phyloP scores from a whole-genome alignment of 2,888 invertebrate genomes.

The Hedya salicella region DNA sequence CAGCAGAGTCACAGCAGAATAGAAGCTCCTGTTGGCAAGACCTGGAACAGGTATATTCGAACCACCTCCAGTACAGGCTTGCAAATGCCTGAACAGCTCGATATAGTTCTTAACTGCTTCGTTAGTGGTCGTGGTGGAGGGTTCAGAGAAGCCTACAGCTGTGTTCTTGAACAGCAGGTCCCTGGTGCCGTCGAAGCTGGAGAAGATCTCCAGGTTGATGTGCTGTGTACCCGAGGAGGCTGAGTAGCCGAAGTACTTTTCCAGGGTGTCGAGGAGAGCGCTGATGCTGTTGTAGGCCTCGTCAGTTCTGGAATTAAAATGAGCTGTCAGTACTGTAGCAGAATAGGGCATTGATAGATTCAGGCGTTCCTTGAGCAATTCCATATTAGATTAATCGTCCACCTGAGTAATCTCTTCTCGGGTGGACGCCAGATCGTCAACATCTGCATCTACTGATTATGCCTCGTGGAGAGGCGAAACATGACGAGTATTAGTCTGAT shows the following conservation, averaged over 20 bases:
- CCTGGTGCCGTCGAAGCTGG: constrained; percentile 79
- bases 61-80: constrained; percentile 66
- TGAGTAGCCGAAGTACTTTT: constrained; percentile 81
- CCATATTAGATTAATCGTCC: no score
- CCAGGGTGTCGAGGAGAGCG: constrained; percentile 75
- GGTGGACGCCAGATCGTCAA: no score
- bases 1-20: constrained; percentile 61
- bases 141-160: constrained; percentile 82
- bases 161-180: constrained; percentile 87
- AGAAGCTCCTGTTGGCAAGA: constrained; percentile 54
- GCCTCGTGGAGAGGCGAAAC: no score
- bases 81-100: constrained; percentile 79
- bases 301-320: constrained; percentile 63
- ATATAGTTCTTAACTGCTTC: constrained; percentile 83
- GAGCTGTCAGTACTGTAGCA: no score
- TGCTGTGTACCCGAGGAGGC: constrained; percentile 62
- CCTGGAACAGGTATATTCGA: constrained; percentile 51
- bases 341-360: no score
- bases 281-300: constrained; percentile 64
- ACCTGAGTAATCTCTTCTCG: no score
- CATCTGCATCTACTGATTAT: no score
- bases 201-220: constrained; percentile 84
- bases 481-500: no score
- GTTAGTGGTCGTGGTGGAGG: constrained; percentile 60
- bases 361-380: no score